Conservation (phyloP, 1,140 invertebrate genomes). For the Physella acuta region DNA sequence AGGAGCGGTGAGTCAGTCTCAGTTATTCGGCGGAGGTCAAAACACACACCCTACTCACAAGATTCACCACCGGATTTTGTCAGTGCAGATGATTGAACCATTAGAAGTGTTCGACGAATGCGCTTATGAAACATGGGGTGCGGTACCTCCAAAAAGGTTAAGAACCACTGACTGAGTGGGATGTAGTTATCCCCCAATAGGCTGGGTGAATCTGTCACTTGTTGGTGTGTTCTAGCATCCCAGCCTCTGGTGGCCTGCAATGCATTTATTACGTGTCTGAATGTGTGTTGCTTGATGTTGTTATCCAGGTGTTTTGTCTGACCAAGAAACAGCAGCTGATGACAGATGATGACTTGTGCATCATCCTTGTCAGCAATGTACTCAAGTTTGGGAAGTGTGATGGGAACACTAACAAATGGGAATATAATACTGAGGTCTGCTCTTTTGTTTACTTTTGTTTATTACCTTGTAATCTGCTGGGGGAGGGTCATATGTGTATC, state of each 20-base stretch:
- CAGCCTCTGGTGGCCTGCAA: neutral
- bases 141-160: no score
- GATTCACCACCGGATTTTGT: no score
- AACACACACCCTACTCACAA: no score
- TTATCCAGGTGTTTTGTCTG: slow-evolving; percentile 82
- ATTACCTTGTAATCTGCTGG: neutral
- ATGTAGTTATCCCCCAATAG: neutral
- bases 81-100: no score
- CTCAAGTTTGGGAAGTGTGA: slow-evolving; percentile 39
- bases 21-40: no score
- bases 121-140: no score
- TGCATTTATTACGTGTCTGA: neutral
- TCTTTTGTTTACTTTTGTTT: neutral
- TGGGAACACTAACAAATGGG: slow-evolving; percentile 38
- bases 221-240: neutral
- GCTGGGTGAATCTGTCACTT: neutral
- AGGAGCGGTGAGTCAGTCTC: no score
- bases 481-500: neutral
- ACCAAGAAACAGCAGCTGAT: slow-evolving; percentile 94
- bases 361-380: slow-evolving; percentile 29
- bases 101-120: no score
- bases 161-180: neutral
- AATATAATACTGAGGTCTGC: slow-evolving; percentile 48
- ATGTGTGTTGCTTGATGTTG: neutral
- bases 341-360: slow-evolving; percentile 79